These are phyloP conservation scores for Apostichopus californicus DNA, from an alignment of 35 echinoderm and acorn worm genomes.

Conservation along the genomic window DNA sequence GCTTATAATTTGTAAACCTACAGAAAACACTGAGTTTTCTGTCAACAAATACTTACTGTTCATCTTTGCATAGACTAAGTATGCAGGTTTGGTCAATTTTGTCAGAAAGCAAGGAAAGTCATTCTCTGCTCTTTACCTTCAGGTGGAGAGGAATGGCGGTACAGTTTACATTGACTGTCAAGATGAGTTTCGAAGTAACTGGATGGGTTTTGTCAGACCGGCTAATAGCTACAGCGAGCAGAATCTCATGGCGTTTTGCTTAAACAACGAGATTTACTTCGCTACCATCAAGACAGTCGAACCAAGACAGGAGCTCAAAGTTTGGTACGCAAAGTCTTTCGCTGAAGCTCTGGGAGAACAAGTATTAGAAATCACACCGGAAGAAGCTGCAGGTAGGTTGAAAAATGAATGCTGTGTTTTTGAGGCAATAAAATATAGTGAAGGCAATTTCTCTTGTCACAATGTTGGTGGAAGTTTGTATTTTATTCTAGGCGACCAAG, in stretches of 20 bases:
- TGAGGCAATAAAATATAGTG: not conserved
- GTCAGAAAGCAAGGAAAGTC: too few species aligned
- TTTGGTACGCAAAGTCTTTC: constrained; percentile 94
- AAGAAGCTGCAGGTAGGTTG: constrained; percentile 82
- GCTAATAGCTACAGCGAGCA: constrained; percentile 86
- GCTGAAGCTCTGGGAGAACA: constrained; percentile 74
- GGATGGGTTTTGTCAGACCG: constrained; percentile 95
- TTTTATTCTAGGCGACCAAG: too few species aligned
- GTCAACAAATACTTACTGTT: too few species aligned
- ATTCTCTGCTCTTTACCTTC: constrained; percentile 4
- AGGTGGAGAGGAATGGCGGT: constrained; percentile 61
- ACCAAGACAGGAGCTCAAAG: constrained; percentile 80
- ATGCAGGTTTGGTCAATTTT: too few species aligned
- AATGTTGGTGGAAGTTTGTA: too few species aligned
- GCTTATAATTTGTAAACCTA: too few species aligned
- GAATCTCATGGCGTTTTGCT: constrained; percentile 90
- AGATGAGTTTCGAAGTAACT: constrained; percentile 90
- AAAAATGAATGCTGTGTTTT: not conserved
- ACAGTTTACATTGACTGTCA: constrained; percentile 74
- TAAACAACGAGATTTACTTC: constrained; percentile 84
- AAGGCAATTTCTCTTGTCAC: too few species aligned
- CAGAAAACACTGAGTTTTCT: too few species aligned
- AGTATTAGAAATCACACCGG: constrained; percentile 86
- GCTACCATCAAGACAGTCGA: constrained; percentile 87
- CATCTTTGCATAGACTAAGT: too few species aligned